Percentiles rank a stretch among this genome's conserved stretches.
These are phyloP conservation scores for Tryphoninae sp. DNA, from an alignment of 2,888 invertebrate species.

Conservation along the genomic window DNA sequence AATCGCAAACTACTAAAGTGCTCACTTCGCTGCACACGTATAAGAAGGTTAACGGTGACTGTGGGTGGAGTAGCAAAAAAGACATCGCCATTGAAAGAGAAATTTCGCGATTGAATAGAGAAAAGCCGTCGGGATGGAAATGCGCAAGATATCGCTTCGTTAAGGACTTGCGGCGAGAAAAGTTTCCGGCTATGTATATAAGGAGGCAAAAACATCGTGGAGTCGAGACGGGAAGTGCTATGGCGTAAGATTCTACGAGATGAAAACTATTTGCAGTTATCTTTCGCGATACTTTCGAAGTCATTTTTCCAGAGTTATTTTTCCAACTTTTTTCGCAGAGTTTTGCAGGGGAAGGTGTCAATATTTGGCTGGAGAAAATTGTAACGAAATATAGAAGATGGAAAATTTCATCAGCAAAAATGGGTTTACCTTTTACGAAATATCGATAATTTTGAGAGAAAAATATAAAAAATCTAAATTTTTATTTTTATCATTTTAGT, in stretches of 20 bases:
- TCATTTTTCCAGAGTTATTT: neutral
- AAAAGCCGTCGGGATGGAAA: constrained; percentile 44
- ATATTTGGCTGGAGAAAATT: no score
- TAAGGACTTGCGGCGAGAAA: constrained; percentile 49
- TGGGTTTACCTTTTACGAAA: no score
- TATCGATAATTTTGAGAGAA: no score
- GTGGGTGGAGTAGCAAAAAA: neutral
- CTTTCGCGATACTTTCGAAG: neutral
- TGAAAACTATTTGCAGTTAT: constrained; percentile 35
- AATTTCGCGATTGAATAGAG: constrained; percentile 58
- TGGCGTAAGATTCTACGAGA: constrained; percentile 5
- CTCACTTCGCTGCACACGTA: constrained; percentile 3
- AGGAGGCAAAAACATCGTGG: constrained; percentile 34
- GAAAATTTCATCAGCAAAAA: no score
- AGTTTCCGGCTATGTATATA: constrained; percentile 29
- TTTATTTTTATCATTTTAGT: no score
- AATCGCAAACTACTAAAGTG: constrained; percentile 45
- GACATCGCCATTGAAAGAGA: constrained; percentile 35
- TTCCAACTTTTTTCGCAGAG: no score
- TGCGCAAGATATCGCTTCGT: constrained; percentile 52
- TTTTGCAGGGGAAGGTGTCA: no score
- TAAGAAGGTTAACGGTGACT: neutral
- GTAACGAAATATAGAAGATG: no score
- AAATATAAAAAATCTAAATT: no score
- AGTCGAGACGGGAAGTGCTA: constrained; percentile 34